Evolutionary conservation across 2,113 vertebrate species (phyloP).

Genomic region (Psophia crepitans): DNA sequence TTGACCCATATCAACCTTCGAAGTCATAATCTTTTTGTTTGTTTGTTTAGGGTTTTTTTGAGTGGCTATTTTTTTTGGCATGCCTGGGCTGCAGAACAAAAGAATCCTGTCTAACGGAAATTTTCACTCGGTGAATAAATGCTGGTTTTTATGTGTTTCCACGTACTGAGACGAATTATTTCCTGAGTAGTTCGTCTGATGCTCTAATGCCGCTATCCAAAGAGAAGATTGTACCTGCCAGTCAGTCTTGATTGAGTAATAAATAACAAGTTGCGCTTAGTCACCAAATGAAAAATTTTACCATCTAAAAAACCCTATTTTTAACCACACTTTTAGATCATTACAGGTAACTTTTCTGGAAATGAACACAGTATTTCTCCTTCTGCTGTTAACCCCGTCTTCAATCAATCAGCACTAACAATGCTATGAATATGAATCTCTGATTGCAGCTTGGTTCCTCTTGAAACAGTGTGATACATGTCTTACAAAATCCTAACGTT

Average conservation of each 20-base stretch:
- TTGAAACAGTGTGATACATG: neutral
- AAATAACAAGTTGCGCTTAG: neutral
- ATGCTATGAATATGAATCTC: neutral
- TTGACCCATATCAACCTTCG: neutral
- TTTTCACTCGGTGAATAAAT: conserved; percentile 7
- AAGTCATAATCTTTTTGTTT: neutral
- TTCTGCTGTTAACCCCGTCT: neutral
- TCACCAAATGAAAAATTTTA: conserved; percentile 10
- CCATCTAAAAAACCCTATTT: neutral
- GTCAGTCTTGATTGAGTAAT: conserved; percentile 23
- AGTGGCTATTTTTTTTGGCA: neutral
- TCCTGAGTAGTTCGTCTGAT: neutral
- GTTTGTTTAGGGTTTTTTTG: neutral
- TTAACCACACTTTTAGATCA: neutral
- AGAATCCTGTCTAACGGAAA: neutral
- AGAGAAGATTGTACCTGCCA: conserved; percentile 16
- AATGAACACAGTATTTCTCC: neutral
- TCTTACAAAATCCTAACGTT: neutral
- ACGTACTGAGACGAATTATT: neutral
- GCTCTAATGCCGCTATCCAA: neutral
- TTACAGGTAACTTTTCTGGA: conserved; percentile 3
- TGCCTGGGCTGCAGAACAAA: neutral
- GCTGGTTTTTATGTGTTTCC: neutral
- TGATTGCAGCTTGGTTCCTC: neutral
- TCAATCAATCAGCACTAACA: neutral